Evolutionary conservation across 2,113 vertebrate genomes (phyloP).

Genomic region (Campylomormyrus tamandua): DNA sequence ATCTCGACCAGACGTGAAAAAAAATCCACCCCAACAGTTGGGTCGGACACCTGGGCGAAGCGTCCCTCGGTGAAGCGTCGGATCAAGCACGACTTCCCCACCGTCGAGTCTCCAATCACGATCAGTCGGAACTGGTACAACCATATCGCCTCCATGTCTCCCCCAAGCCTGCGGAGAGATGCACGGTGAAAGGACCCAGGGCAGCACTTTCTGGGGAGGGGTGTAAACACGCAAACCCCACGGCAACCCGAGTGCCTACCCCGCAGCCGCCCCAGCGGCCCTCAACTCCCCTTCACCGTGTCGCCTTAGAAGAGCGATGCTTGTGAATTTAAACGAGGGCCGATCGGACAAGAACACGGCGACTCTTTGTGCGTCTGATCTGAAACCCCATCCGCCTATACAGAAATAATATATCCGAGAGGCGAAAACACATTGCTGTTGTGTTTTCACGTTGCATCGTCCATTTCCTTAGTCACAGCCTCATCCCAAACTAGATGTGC

Average conservation of each 20-base stretch:
- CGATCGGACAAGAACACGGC: slow-evolving; percentile 9
- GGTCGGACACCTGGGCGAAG: slow-evolving; percentile 89
- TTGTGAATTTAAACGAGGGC: slow-evolving; percentile 21
- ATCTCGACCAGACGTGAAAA: slow-evolving; percentile 93
- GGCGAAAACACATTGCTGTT: background rate
- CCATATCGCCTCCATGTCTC: slow-evolving; percentile 90
- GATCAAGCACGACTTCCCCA: slow-evolving; percentile 89
- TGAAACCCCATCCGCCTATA: background rate
- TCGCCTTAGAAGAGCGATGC: background rate
- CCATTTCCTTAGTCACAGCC: background rate
- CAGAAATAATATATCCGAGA: background rate
- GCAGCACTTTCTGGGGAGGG: background rate
- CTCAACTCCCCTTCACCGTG: background rate
- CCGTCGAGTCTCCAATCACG: slow-evolving; percentile 90
- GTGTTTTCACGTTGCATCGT: background rate
- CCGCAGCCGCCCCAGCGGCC: background rate
- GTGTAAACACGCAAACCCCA: background rate
- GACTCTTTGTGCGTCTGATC: slow-evolving; percentile 11
- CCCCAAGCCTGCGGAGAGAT: slow-evolving; percentile 34
- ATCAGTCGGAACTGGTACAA: slow-evolving; percentile 93
- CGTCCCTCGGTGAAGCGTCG: slow-evolving; percentile 89
- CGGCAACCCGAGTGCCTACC: background rate
- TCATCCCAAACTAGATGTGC: background rate
- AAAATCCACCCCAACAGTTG: slow-evolving; percentile 92
- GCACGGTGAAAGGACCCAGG: background rate